These are phyloP conservation scores for Moxostoma hubbsi DNA, from an alignment of 2,797 vertebrate genomes.

Conservation along the genomic window DNA sequence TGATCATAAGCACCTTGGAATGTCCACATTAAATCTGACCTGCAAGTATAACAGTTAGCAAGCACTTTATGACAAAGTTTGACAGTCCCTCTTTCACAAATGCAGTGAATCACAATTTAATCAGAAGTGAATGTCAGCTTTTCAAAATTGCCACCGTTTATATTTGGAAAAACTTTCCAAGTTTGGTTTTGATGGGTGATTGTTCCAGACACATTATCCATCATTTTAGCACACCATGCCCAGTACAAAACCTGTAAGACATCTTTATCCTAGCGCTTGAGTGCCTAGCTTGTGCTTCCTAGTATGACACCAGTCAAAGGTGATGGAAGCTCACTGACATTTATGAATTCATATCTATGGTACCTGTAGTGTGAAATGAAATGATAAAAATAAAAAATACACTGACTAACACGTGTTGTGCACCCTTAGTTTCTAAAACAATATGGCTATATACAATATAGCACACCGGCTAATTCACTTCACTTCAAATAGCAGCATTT, in stretches of 20 bases:
- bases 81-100: neutral
- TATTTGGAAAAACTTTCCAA: neutral
- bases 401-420: neutral
- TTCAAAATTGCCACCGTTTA: neutral
- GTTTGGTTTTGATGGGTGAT: neutral
- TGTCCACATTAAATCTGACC: constrained; percentile 43
- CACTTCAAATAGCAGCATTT: constrained; percentile 2
- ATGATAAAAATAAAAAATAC: neutral
- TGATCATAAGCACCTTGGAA: constrained; percentile 42
- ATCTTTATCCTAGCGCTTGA: neutral
- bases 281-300: constrained; percentile 23
- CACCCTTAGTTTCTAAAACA: neutral
- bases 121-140: neutral
- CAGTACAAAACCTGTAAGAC: neutral
- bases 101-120: neutral
- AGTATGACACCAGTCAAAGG: neutral
- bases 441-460: constrained; percentile 16
- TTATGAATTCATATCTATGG: neutral
- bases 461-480: constrained; percentile 15
- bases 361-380: constrained; percentile 10
- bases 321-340: neutral
- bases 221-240: neutral
- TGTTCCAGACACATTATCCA: neutral
- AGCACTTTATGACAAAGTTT: neutral
- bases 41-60: constrained; percentile 26